phyloP scores from a whole-genome alignment of 2,888 invertebrate species.

The Drosophila ustulata region DNA sequence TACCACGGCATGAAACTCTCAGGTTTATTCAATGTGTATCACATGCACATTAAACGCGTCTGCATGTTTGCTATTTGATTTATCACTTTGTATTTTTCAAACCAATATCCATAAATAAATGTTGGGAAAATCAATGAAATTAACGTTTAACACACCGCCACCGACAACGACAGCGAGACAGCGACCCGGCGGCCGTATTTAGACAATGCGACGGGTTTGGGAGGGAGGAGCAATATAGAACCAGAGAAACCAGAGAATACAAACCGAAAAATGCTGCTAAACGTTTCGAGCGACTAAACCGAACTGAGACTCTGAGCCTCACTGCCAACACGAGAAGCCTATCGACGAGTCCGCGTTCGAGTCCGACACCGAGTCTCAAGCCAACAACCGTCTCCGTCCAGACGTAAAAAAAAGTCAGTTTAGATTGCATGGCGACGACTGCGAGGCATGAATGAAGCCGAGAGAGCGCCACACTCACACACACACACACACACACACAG shows the following conservation, averaged over 20 bases:
- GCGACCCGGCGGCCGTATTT: constrained; percentile 29
- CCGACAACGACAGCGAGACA: constrained; percentile 7
- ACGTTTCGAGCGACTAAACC: constrained; percentile 64
- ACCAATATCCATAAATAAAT: constrained; percentile 61
- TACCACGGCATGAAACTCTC: constrained; percentile 41
- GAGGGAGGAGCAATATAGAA: constrained; percentile 32
- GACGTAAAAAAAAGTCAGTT: constrained; percentile 46
- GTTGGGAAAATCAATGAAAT: constrained; percentile 74
- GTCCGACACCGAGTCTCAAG: constrained; percentile 35
- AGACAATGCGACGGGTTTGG: constrained; percentile 27
- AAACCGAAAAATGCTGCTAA: constrained; percentile 69
- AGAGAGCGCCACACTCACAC: constrained; percentile 12
- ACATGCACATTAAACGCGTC: constrained; percentile 10
- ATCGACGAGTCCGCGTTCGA: constrained; percentile 24
- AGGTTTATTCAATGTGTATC: constrained; percentile 29
- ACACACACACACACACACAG: not conserved
- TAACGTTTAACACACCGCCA: constrained; percentile 49
- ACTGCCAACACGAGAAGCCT: constrained; percentile 28
- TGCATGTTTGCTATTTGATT: constrained; percentile 31
- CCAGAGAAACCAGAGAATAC: constrained; percentile 65
- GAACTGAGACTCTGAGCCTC: constrained; percentile 53
- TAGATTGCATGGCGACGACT: constrained; percentile 4
- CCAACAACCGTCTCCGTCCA: constrained; percentile 27
- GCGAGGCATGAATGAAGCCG: constrained; percentile 62
- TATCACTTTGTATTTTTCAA: constrained; percentile 19